A percentile compares a stretch with the other conserved stretches of the same genome.
Conservation (phyloP, 1,140 invertebrate species). For the Oscheius sp. region DNA sequence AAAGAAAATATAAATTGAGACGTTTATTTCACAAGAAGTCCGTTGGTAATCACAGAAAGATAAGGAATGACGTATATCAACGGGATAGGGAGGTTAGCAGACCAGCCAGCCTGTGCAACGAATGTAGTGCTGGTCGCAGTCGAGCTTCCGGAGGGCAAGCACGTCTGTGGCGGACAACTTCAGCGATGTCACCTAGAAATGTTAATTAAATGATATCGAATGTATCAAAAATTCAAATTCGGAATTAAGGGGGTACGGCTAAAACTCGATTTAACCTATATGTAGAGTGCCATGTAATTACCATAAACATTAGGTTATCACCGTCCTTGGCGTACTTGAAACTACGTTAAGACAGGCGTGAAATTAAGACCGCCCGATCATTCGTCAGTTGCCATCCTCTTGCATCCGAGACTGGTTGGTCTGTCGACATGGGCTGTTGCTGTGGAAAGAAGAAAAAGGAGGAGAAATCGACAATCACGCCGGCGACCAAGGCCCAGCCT, state of each 20-base stretch:
- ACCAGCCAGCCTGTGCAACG: constrained; percentile 39
- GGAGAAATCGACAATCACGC: too few species aligned
- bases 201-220: background rate
- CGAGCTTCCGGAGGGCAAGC: constrained; percentile 9
- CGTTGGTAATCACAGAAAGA: too few species aligned
- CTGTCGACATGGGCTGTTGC: too few species aligned
- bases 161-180: constrained; percentile 22
- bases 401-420: too few species aligned
- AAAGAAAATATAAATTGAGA: too few species aligned
- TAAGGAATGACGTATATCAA: too few species aligned
- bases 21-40: too few species aligned
- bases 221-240: background rate
- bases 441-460: too few species aligned
- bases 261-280: background rate
- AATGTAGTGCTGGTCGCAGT: constrained; percentile 30
- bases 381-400: too few species aligned
- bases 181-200: constrained; percentile 16
- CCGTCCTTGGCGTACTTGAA: background rate
- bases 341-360: too few species aligned
- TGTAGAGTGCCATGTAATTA: background rate
- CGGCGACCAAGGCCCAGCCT: too few species aligned
- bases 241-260: background rate
- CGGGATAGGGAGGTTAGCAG: constrained; percentile 3
- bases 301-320: background rate
- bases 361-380: too few species aligned